Base-by-base conservation (phyloP, 2,888 invertebrate genomes). In the Phania funesta region DNA sequence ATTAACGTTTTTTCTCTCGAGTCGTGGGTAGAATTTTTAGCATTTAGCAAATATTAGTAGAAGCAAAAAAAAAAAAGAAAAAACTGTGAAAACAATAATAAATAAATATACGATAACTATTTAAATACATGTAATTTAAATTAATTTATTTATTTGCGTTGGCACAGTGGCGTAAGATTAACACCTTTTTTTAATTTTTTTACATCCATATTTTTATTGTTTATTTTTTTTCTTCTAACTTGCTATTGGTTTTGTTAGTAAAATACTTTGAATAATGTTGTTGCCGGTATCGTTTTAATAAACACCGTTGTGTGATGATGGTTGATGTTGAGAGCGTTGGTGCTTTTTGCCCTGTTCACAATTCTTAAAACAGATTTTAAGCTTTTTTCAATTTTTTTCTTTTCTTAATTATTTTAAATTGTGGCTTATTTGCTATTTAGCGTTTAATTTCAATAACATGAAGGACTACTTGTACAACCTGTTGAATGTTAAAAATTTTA, bases 161-260 rank as follows among this genome's bases (percentile, higher is more conserved):
- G 75, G 76, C 80, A 80, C 77, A 78, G 67, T 74, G 84, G 84
- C 84, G 84, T 84, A 84, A 80, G 84, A 80, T 84, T 82, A 84
- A 84, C 80, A 84, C 82, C 82, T 82, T 68, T 46, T 24, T 52
- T 65, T 16, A 38, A 20, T 56, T 26, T 38, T 71, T 38, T 16
- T 13, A 18, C 20, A 38, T 2, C 35, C 24, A 38, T 44, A 22
- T 41, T 41, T 52, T 41, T 32, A 48, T 62, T 35, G 1, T 46
- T 29, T 52, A 58, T 70, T 8, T 62, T 44, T 6, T 26, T 16
- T 32, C 46, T 56, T 76, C 52, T 50, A 58, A 26, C 7, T 8
- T 32, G 9, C 18, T 52, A 54, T 79, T 79, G 46, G 24, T 64
- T 73, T 64, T 56, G 73, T 73, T 68, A 79, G 56, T 71, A 44